A percentile compares a stretch with the other conserved stretches of the same genome.
Evolutionary conservation across 2,888 invertebrate genomes (phyloP).

Genomic region (Margaritifera margaritifera): DNA sequence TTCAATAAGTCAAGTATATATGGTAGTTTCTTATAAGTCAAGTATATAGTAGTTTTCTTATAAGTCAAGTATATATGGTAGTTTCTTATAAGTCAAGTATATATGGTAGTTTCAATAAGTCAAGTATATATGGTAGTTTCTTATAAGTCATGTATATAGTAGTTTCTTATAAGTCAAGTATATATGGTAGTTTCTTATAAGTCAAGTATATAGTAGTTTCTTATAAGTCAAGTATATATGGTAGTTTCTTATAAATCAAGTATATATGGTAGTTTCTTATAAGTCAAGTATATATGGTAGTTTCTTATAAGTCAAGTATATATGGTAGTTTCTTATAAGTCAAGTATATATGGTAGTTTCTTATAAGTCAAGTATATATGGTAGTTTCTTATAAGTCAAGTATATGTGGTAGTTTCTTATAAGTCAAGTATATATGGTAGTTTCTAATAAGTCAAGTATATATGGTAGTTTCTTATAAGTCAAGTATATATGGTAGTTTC

Average conservation of each 20-base stretch:
- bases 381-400: background rate
- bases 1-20: too few species aligned
- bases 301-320: background rate
- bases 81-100: background rate
- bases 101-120: background rate
- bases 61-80: too few species aligned
- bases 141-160: too few species aligned
- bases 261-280: too few species aligned
- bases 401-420: background rate
- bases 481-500: background rate
- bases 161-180: too few species aligned
- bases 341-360: background rate
- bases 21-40: background rate
- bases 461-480: background rate
- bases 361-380: background rate
- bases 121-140: background rate
- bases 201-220: too few species aligned
- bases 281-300: too few species aligned
- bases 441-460: background rate
- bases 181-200: background rate
- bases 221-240: too few species aligned
- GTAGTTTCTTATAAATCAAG: background rate
- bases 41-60: too few species aligned
- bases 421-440: too few species aligned
- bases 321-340: background rate